These are phyloP conservation scores for Polia nebulosa DNA, from an alignment of 2,888 invertebrate species.

Conservation along the genomic window DNA sequence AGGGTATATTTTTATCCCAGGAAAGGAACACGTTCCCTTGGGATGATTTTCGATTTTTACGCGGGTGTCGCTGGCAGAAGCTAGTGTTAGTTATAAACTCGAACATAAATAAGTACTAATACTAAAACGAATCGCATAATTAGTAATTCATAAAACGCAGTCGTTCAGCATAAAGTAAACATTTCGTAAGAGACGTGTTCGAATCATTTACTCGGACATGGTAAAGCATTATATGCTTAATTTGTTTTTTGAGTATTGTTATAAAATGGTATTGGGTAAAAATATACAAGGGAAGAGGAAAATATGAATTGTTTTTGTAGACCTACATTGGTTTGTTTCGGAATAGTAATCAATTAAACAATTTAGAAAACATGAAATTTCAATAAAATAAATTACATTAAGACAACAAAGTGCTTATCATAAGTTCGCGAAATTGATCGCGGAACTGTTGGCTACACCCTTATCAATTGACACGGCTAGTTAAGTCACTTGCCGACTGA, in stretches of 20 bases:
- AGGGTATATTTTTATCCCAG: too few species aligned
- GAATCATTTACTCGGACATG: constrained; percentile 19
- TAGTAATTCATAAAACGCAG: constrained; percentile 27
- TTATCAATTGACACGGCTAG: constrained; percentile 18
- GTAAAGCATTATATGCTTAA: neutral
- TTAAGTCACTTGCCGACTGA: constrained; percentile 12
- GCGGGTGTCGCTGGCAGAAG: too few species aligned
- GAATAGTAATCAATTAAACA: too few species aligned
- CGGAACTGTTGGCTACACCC: constrained; percentile 7
- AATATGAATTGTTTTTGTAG: neutral
- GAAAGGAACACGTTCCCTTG: too few species aligned
- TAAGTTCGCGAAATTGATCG: constrained; percentile 12
- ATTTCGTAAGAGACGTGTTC: constrained; percentile 7
- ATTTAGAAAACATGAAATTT: neutral
- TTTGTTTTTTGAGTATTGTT: neutral
- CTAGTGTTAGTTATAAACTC: too few species aligned
- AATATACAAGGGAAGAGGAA: too few species aligned
- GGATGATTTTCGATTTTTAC: too few species aligned
- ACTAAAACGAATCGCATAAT: constrained; percentile 5
- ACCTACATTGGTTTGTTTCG: too few species aligned
- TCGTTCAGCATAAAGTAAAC: constrained; percentile 18
- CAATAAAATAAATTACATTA: neutral
- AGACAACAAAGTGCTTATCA: constrained; percentile 3
- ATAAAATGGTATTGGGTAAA: neutral
- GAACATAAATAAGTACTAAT: neutral